Conservation (phyloP, 2,888 invertebrate genomes). For the Dorcus hopei region DNA sequence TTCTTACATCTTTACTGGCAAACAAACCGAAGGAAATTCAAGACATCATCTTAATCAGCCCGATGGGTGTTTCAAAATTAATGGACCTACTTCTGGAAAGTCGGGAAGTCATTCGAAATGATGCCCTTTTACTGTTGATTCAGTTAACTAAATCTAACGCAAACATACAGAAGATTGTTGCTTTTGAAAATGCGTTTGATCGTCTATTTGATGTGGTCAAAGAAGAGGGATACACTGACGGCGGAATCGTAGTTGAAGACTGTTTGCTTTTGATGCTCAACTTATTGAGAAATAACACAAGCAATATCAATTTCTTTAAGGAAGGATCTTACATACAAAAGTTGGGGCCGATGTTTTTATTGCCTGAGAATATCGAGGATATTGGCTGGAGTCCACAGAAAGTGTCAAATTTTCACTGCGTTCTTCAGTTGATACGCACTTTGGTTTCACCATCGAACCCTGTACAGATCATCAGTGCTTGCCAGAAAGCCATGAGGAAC, state of each 20-base stretch:
- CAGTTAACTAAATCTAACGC: slow-evolving; percentile 93
- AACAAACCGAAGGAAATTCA: slow-evolving; percentile 86
- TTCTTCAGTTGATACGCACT: slow-evolving; percentile 85
- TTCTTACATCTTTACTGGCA: slow-evolving; percentile 82
- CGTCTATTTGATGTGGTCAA: slow-evolving; percentile 88
- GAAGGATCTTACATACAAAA: slow-evolving; percentile 95
- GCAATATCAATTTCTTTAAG: slow-evolving; percentile 98
- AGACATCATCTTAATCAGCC: slow-evolving; percentile 82
- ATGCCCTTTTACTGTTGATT: slow-evolving; percentile 85
- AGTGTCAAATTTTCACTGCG: slow-evolving; percentile 89
- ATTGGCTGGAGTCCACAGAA: slow-evolving; percentile 90
- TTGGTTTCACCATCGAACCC: slow-evolving; percentile 93
- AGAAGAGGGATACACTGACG: slow-evolving; percentile 85
- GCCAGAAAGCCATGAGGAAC: slow-evolving; percentile 86
- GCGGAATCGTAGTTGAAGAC: slow-evolving; percentile 98
- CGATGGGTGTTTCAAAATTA: slow-evolving; percentile 96
- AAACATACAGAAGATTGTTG: slow-evolving; percentile 98
- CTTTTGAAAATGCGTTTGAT: slow-evolving; percentile 98
- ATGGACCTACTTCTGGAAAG: slow-evolving; percentile 95
- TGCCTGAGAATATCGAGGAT: slow-evolving; percentile 69
- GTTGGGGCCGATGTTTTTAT: slow-evolving; percentile 82
- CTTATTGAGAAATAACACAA: slow-evolving; percentile 89
- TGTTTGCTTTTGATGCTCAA: slow-evolving; percentile 91
- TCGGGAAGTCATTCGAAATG: slow-evolving; percentile 93
- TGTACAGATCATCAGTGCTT: slow-evolving; percentile 70